Percentiles rank a stretch among this genome's conserved stretches.
phyloP scores from a whole-genome alignment of 1,140 invertebrate genomes.

The Steinernema khuongi region DNA sequence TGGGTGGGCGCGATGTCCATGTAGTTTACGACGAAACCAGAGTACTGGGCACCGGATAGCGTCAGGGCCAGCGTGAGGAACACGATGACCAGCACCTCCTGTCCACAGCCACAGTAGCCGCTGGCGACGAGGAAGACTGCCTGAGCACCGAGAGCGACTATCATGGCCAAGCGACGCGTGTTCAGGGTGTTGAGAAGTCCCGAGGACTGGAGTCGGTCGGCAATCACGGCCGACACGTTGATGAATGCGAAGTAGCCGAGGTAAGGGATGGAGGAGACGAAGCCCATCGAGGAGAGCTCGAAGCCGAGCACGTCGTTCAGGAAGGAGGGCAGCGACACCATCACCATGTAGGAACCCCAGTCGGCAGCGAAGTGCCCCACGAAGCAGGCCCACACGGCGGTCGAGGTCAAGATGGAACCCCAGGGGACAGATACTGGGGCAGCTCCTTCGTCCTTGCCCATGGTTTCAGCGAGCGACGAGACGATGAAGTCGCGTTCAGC shows the following conservation, averaged over 20 bases:
- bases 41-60: slow-evolving; percentile 62
- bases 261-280: slow-evolving; percentile 80
- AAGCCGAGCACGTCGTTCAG: slow-evolving; percentile 75
- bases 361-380: slow-evolving; percentile 82
- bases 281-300: slow-evolving; percentile 68
- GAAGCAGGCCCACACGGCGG: slow-evolving; percentile 84
- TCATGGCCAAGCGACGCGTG: slow-evolving; percentile 53
- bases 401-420: slow-evolving; percentile 71
- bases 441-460: slow-evolving; percentile 30
- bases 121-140: slow-evolving; percentile 52
- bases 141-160: slow-evolving; percentile 49
- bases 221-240: slow-evolving; percentile 61
- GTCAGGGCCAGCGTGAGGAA: slow-evolving; percentile 58
- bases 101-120: slow-evolving; percentile 48
- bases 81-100: slow-evolving; percentile 53
- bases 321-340: slow-evolving; percentile 86
- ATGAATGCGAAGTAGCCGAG: slow-evolving; percentile 63
- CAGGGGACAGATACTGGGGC: slow-evolving; percentile 68
- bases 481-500: slow-evolving; percentile 73
- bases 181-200: slow-evolving; percentile 50
- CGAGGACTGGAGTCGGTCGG: slow-evolving; percentile 60
- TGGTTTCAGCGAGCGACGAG: slow-evolving; percentile 31
- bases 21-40: slow-evolving; percentile 63
- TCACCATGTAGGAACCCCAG: slow-evolving; percentile 87
- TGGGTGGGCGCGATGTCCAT: slow-evolving; percentile 63